These are phyloP conservation scores for Falcunculus frontatus DNA, from an alignment of 2,113 vertebrate species.

Conservation along the genomic window DNA sequence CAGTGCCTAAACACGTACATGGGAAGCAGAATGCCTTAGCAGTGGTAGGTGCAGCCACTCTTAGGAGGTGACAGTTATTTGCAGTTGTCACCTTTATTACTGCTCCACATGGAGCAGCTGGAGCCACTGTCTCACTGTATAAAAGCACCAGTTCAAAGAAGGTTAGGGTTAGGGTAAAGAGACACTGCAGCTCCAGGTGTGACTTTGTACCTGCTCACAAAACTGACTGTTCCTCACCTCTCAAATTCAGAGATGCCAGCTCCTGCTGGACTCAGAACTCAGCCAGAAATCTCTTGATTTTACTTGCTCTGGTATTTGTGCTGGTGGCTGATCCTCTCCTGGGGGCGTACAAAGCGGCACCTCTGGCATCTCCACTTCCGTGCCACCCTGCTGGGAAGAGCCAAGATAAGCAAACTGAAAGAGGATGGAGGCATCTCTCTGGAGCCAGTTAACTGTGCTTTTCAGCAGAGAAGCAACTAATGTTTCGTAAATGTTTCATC, in stretches of 20 bases:
- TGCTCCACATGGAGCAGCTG: neutral
- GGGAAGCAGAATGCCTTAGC: neutral
- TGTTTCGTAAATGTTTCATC: neutral
- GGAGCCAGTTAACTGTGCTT: neutral
- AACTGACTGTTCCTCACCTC: neutral
- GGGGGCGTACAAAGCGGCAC: too few relatives aligned
- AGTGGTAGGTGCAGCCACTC: neutral
- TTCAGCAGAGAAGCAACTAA: neutral
- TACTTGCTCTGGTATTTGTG: neutral
- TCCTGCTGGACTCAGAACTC: neutral
- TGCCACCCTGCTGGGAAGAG: neutral
- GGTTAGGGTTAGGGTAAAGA: too few relatives aligned
- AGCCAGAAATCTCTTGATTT: neutral
- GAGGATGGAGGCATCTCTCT: neutral
- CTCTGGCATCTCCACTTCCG: rapidly evolving
- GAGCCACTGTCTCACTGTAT: neutral
- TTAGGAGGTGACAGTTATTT: neutral
- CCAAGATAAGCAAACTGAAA: neutral
- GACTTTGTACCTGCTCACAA: neutral
- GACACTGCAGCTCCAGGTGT: neutral
- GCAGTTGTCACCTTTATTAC: neutral
- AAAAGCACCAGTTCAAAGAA: neutral
- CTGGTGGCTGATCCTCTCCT: neutral
- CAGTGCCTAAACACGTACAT: neutral
- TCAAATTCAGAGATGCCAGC: neutral